These are phyloP conservation scores for Cololabis saira DNA, from an alignment of 2,113 vertebrate species.

Conservation along the genomic window DNA sequence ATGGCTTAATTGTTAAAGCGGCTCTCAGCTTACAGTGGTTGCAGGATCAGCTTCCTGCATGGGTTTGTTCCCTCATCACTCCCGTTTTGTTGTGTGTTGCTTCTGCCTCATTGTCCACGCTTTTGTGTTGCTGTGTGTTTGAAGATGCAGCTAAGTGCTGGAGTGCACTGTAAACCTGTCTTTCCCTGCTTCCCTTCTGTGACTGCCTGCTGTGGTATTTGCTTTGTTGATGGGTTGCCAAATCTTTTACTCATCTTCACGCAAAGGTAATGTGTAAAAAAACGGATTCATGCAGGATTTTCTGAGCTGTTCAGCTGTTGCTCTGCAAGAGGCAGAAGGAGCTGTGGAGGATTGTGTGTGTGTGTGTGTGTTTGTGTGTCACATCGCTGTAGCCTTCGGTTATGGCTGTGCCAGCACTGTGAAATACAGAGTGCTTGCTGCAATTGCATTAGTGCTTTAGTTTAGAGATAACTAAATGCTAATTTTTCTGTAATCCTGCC, in stretches of 20 bases:
- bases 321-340: constrained; percentile 8
- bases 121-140: no score
- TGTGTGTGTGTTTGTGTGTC: constrained; percentile 14
- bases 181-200: constrained; percentile 5
- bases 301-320: constrained; percentile 16
- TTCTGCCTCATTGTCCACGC: no score
- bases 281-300: background rate
- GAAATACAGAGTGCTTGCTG: constrained; percentile 44
- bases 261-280: constrained; percentile 32
- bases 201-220: constrained; percentile 2
- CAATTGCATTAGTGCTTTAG: constrained; percentile 30
- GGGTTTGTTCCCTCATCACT: background rate
- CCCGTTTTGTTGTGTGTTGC: background rate
- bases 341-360: constrained; percentile 3
- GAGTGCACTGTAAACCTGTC: background rate
- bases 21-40: constrained; percentile 39
- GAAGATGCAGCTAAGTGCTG: background rate
- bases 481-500: constrained; percentile 48
- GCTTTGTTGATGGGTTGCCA: background rate
- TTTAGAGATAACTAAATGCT: constrained; percentile 33
- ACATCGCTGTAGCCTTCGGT: constrained; percentile 44
- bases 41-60: constrained; percentile 36
- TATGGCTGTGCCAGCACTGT: constrained; percentile 26
- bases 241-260: constrained; percentile 4
- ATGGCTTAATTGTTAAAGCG: constrained; percentile 7